Evolutionary conservation across 2,888 invertebrate genomes (phyloP).

Genomic region (Protophormia terraenovae): DNA sequence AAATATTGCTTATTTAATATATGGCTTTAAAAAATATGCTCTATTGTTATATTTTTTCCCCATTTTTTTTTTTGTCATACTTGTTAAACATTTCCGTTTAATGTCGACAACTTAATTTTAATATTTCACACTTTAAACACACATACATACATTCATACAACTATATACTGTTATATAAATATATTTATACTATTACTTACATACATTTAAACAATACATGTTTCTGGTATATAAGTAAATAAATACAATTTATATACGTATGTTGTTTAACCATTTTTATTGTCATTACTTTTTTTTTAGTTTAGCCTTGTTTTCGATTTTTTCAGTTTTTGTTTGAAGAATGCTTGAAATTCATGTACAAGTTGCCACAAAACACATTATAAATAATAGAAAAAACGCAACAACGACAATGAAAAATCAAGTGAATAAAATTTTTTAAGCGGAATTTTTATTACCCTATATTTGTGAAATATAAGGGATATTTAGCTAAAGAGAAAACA

Average conservation of each 20-base stretch:
- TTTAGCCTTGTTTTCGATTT: not conserved
- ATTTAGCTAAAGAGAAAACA: no score
- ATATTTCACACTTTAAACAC: slow-evolving; percentile 42
- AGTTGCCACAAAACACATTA: slow-evolving; percentile 32
- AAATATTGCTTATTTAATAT: no score
- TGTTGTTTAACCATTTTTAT: slow-evolving; percentile 19
- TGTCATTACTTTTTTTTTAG: slow-evolving; percentile 5
- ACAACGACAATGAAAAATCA: slow-evolving; percentile 11
- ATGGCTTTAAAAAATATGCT: no score
- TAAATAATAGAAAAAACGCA: slow-evolving; percentile 4
- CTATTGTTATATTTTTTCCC: not conserved
- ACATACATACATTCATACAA: not conserved
- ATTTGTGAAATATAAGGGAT: no score
- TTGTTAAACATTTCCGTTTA: slow-evolving; percentile 49
- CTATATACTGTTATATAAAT: not conserved
- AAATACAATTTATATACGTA: slow-evolving; percentile 27
- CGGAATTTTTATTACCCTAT: no score
- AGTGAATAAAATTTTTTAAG: no score
- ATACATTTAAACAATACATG: not conserved
- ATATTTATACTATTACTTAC: not conserved
- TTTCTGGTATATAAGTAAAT: not conserved
- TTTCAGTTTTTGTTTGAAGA: slow-evolving; percentile 18
- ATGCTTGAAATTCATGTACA: slow-evolving; percentile 43
- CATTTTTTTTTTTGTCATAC: not conserved
- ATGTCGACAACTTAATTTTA: slow-evolving; percentile 58